A percentile compares a stretch with the other conserved stretches of the same genome.
Conservation (phyloP, 2,113 vertebrate genomes). For the Cnemophilus loriae region DNA sequence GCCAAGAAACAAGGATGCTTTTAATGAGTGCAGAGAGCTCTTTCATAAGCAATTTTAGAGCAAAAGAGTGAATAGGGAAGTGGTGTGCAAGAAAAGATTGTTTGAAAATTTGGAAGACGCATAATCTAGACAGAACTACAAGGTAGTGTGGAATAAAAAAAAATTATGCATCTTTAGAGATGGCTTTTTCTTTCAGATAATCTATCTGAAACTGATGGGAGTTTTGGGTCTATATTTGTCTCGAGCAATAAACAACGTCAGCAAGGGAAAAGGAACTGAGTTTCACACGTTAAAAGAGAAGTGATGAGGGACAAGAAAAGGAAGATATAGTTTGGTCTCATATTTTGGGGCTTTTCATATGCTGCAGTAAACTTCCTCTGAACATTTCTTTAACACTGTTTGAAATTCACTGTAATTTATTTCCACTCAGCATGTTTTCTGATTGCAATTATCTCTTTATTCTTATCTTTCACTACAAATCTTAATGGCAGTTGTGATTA, state of each 20-base stretch:
- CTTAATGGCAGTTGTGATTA: constrained; percentile 2
- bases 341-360: neutral
- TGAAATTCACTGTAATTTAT: constrained; percentile 25
- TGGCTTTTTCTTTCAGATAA: neutral
- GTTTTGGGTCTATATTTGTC: neutral
- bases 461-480: constrained; percentile 13
- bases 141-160: neutral
- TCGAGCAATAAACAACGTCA: neutral
- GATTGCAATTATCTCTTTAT: constrained; percentile 46
- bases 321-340: neutral
- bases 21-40: neutral
- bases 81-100: neutral
- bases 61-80: neutral
- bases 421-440: constrained; percentile 17
- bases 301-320: neutral
- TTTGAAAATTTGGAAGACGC: neutral
- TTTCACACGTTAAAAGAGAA: neutral
- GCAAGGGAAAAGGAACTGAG: neutral
- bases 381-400: neutral
- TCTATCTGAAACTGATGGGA: neutral
- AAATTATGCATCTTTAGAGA: neutral
- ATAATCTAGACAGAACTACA: neutral
- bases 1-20: neutral
- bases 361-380: neutral
- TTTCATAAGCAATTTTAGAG: neutral